phyloP scores from a whole-genome alignment of 2,888 invertebrate species.

The Dione juno region DNA sequence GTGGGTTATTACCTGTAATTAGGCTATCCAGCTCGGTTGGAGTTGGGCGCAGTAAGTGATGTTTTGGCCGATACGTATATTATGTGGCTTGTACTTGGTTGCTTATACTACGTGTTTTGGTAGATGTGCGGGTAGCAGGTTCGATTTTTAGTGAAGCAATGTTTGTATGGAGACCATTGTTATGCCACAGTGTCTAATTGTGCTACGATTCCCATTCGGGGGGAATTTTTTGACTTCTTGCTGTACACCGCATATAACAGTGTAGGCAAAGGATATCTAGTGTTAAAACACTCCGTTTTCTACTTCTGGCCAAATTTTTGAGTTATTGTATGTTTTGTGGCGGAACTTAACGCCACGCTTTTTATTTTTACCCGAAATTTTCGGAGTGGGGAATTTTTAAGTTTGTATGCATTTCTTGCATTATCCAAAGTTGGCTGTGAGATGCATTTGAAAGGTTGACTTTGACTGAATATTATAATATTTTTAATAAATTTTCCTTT shows the following conservation, averaged over 20 bases:
- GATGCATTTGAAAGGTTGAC: too few relatives aligned
- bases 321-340: neutral
- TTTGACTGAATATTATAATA: too few relatives aligned
- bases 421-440: too few relatives aligned
- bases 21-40: slow-evolving; percentile 13
- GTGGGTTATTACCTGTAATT: slow-evolving; percentile 23
- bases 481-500: too few relatives aligned
- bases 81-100: neutral
- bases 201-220: neutral
- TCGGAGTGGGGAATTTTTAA: too few relatives aligned
- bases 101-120: neutral
- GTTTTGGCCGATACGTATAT: neutral
- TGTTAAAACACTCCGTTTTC: neutral
- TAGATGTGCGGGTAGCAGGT: too few relatives aligned
- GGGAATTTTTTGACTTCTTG: too few relatives aligned
- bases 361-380: too few relatives aligned
- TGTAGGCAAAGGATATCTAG: neutral
- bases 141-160: too few relatives aligned
- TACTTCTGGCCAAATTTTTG: neutral
- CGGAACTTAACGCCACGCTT: neutral
- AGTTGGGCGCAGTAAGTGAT: slow-evolving; percentile 6
- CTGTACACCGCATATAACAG: neutral
- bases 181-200: neutral
- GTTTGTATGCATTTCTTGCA: too few relatives aligned
- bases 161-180: neutral